phyloP scores from a whole-genome alignment of 2,888 invertebrate genomes.

The Spicauda simplicius region DNA sequence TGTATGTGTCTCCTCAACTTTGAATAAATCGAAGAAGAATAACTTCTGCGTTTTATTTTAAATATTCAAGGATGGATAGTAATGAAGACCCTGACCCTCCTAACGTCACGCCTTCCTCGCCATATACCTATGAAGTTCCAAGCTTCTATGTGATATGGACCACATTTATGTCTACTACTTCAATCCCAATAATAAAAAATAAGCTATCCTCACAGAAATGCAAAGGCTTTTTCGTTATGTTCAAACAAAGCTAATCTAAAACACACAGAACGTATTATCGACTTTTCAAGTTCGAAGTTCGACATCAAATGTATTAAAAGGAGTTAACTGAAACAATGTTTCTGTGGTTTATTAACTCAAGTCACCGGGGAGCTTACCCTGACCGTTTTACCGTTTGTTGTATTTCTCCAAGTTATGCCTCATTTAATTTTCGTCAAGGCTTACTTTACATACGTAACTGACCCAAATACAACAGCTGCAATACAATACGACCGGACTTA shows the following conservation, averaged over 20 bases:
- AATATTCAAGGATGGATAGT: too few relatives aligned
- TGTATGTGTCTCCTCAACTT: too few relatives aligned
- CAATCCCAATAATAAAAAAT: too few relatives aligned
- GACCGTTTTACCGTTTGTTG: neutral
- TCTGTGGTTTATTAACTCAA: neutral
- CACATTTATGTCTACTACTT: too few relatives aligned
- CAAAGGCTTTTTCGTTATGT: neutral
- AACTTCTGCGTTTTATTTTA: too few relatives aligned
- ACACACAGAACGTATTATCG: neutral
- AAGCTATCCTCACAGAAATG: too few relatives aligned
- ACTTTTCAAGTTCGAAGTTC: neutral
- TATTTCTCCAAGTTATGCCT: neutral
- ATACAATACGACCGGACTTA: neutral
- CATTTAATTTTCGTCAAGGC: conserved; percentile 4
- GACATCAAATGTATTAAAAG: neutral
- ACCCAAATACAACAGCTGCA: neutral
- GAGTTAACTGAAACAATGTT: neutral
- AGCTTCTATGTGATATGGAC: too few relatives aligned
- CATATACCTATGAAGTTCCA: too few relatives aligned
- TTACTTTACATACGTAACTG: conserved; percentile 3
- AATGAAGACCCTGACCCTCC: too few relatives aligned
- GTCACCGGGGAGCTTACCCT: neutral
- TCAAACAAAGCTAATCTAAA: neutral
- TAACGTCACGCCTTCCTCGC: too few relatives aligned
- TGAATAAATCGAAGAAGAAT: too few relatives aligned